phyloP scores from a whole-genome alignment of 2,888 invertebrate genomes.

The Patella pellucida region DNA sequence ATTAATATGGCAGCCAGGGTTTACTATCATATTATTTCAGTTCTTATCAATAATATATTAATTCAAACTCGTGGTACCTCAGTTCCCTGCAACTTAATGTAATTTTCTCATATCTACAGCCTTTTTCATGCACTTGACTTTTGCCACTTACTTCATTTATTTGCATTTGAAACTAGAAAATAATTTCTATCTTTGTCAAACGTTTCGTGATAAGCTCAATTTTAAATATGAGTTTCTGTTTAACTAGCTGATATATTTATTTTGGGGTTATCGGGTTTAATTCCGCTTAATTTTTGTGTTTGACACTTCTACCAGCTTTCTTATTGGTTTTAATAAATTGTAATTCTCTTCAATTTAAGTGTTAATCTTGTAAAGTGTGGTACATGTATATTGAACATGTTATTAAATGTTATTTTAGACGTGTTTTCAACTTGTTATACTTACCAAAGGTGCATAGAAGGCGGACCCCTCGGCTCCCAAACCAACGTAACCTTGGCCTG shows the following conservation, averaged over 20 bases:
- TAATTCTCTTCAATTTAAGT: too few relatives aligned
- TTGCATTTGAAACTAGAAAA: not conserved
- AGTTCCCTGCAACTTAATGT: not conserved
- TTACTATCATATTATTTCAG: slow-evolving; percentile 7
- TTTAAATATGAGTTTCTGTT: too few relatives aligned
- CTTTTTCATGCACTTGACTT: slow-evolving; percentile 10
- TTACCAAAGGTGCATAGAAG: slow-evolving; percentile 93
- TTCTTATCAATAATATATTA: slow-evolving; percentile 11
- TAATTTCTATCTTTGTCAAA: too few relatives aligned
- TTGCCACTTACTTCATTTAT: not conserved
- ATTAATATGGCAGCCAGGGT: slow-evolving; percentile 5
- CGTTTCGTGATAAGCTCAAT: too few relatives aligned
- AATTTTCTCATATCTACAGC: not conserved
- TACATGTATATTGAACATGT: too few relatives aligned
- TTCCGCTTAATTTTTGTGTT: too few relatives aligned
- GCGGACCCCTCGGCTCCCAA: slow-evolving; percentile 79
- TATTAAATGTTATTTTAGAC: too few relatives aligned
- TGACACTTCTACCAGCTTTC: too few relatives aligned
- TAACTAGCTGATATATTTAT: too few relatives aligned
- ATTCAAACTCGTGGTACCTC: not conserved
- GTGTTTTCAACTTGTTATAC: slow-evolving; percentile 62
- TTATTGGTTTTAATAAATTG: too few relatives aligned
- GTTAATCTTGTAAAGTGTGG: too few relatives aligned
- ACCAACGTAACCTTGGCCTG: slow-evolving; percentile 50
- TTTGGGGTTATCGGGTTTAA: too few relatives aligned